A percentile compares a stretch with the other conserved stretches of the same genome.
These are phyloP conservation scores for Sebastes kiyomatsui DNA, from an alignment of 2,797 vertebrate species.

Conservation along the genomic window DNA sequence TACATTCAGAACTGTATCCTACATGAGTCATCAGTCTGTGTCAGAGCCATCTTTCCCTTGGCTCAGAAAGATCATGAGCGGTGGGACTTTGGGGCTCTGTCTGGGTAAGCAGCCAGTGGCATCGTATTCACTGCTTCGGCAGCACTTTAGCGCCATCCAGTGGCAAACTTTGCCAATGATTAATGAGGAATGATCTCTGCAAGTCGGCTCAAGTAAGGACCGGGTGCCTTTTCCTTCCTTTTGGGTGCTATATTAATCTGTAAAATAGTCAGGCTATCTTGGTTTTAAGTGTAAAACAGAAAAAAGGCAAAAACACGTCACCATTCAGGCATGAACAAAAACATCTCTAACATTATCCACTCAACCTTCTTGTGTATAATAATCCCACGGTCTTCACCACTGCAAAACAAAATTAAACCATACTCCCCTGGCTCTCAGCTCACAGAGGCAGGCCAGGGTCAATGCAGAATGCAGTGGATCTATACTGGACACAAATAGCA, in stretches of 20 bases:
- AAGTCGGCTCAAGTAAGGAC: not conserved
- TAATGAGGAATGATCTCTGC: not conserved
- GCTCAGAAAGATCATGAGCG: constrained; percentile 70
- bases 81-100: constrained; percentile 56
- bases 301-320: not conserved
- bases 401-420: not conserved
- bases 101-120: constrained; percentile 36
- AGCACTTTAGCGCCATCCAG: constrained; percentile 62
- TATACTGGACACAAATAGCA: constrained; percentile 60
- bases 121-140: not conserved
- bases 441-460: constrained; percentile 43
- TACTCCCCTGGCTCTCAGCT: not conserved
- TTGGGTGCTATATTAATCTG: not conserved
- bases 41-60: constrained; percentile 49
- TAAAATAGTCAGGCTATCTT: not conserved
- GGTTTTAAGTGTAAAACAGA: not conserved
- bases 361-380: not conserved
- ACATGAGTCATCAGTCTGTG: constrained; percentile 71
- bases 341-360: not conserved
- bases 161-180: constrained; percentile 15
- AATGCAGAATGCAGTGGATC: constrained; percentile 46
- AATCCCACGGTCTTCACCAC: not conserved
- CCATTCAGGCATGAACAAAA: not conserved
- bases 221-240: not conserved
- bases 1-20: constrained; percentile 39